A percentile compares a stretch with the other conserved stretches of the same genome.
These are phyloP conservation scores for Sycophila texana DNA, from an alignment of 2,888 invertebrate species.

Conservation along the genomic window DNA sequence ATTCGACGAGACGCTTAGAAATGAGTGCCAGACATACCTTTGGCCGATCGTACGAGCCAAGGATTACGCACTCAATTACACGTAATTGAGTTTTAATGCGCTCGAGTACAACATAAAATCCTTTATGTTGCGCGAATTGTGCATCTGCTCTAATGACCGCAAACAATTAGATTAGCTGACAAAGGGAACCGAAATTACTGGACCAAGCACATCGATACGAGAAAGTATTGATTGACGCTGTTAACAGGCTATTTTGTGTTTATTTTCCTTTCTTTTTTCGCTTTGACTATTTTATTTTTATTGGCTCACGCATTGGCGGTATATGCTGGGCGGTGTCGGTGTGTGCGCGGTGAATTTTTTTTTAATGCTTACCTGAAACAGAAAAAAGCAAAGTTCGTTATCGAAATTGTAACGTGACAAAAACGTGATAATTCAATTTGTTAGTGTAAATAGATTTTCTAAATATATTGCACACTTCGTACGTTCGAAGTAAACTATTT, in stretches of 20 bases:
- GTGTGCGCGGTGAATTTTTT: neutral
- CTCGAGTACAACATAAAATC: neutral
- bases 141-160: constrained; percentile 35
- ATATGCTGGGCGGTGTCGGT: neutral
- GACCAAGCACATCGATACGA: neutral
- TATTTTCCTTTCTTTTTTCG: neutral
- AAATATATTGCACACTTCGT: too few relatives aligned
- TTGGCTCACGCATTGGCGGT: neutral
- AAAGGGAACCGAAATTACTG: constrained; percentile 25
- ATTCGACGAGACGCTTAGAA: neutral
- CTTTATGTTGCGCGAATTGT: constrained; percentile 1
- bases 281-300: neutral
- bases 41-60: neutral
- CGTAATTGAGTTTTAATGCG: constrained; percentile 24
- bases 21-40: neutral
- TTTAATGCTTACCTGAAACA: constrained; percentile 38
- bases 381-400: constrained; percentile 10
- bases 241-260: neutral
- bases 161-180: constrained; percentile 27
- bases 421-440: too few relatives aligned
- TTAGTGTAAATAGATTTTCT: too few relatives aligned
- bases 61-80: constrained; percentile 4
- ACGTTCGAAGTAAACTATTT: too few relatives aligned
- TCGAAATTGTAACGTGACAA: too few relatives aligned
- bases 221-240: neutral